Base-by-base conservation (phyloP, 2,888 invertebrate species). In the Galeopsomyia nigrocyanea region DNA sequence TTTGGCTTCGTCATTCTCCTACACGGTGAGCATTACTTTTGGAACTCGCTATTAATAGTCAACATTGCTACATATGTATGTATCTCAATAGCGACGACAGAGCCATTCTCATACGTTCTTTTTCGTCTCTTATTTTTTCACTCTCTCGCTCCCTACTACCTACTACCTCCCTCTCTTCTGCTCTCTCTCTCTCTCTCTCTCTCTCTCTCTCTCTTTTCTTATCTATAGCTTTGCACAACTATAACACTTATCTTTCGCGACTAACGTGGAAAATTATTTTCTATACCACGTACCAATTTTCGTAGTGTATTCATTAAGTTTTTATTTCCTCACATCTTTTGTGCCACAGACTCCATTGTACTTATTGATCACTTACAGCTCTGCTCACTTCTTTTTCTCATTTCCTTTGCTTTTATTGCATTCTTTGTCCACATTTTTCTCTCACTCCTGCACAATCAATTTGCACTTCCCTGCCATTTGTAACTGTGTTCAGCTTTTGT, bases 1-100 rank as follows among this genome's bases (percentile, higher is more conserved):
- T 69, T 85, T 85, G 84, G 83, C 81, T 79, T 77, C 81, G 65
- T 80, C 81, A 81, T 82, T 81, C 78, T 79, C 39, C 49, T 64
- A 58, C 39, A 39, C 19, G 50, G 83, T 82, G 78, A 83, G 81
- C 82, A 80, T 82, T 80, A 79, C 78, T 78, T 77, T 79, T 78
- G 75, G 78, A 80, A 75, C 77, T 77, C 68, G 80, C 83, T 85
- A 84, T 80, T 84, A 85, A 85, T 86, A 85, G 62, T n/a, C 70
- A 64, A 64, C 70, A 71, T 78, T 79, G 72, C 39, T 39, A 31
- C 31, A 31, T 31, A 31, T 31, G 13, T 39, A 10, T 10, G 71
- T 74, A 75, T 77, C 78, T 75, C 78, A 75, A 76, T 74, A 68
- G 56, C 56, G 74, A 58, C 56, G 64, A 74, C 31, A 57, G 31